Evolutionary conservation across 2,113 vertebrate genomes (phyloP), one percentile per base, ranked within the genome.

Genomic region (Chloroceryle aenea): DNA sequence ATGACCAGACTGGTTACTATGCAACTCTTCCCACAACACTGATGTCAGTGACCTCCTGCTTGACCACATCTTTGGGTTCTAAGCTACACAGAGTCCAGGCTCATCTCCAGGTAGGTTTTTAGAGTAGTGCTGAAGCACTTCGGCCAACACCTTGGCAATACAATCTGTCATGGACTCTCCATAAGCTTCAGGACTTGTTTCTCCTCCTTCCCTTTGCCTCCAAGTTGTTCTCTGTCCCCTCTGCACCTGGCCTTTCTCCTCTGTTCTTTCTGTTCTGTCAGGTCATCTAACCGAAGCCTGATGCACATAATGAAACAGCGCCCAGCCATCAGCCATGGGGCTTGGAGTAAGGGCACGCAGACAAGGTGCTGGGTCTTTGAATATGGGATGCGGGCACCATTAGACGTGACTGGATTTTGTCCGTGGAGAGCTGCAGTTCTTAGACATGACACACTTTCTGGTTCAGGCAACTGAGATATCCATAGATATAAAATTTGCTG

Each of bases 231-330:
- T 74, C 64, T 27, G 10, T 67, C 36, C 32, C 27, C 40, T 76
- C 42, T 74, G 29, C 58, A 58, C 15, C 5, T 7, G 38, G 11
- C 7, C 48, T 87, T 87, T 68, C 77, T 19, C 30, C 30, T 52
- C 40, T 13, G 12, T 62, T 56, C 26, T 79, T 86, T 84, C 50
- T 20, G 14, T 81, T 78, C 32, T 47, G 21, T 59, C 34, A 50
- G 30, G 21, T 69, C 27, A 30, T 52, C 80, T 89, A 50, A 63
- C 38, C 36, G 62, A 63, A 91, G 52, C 64, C 43, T 14, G 26
- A 14, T 85, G 56, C 26, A 42, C 14, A 7, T 26, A 61, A 68
- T 30, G 58, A 59, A 88, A 34, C 8, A 40, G 47, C 0, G 0
- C 32, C 14, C 29, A 67, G 56, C 87, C 61, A 75, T 67, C 77